Percentiles rank a stretch among this genome's conserved stretches.
These are phyloP conservation scores for Chaetodon trifasciatus DNA, from an alignment of 2,797 vertebrate genomes.

Conservation along the genomic window DNA sequence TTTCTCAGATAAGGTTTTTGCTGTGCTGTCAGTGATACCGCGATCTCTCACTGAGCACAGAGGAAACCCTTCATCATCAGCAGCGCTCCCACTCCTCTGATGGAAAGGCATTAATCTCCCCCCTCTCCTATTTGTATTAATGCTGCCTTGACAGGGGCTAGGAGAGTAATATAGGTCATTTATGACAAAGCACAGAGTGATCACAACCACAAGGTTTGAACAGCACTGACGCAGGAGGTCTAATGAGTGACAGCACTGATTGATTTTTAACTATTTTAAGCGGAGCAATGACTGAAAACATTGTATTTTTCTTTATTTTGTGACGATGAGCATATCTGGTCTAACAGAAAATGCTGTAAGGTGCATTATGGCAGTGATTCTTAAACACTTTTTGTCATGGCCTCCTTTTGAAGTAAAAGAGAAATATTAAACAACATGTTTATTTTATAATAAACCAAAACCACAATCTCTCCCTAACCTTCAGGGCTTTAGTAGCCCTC, in stretches of 20 bases:
- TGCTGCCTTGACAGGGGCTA: constrained; percentile 46
- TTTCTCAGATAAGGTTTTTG: background rate
- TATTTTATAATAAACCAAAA: background rate
- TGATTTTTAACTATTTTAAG: background rate
- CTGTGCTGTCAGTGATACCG: constrained; percentile 6
- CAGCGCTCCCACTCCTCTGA: constrained; percentile 8
- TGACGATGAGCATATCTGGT: background rate
- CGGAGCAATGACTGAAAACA: background rate
- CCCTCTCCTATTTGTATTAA: constrained; percentile 44
- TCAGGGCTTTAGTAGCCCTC: no score
- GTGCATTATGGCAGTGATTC: background rate
- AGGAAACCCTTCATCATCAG: constrained; percentile 15
- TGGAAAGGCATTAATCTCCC: constrained; percentile 25
- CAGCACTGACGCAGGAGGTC: background rate
- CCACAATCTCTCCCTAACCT: no score
- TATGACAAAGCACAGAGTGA: constrained; percentile 54
- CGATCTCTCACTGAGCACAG: constrained; percentile 28
- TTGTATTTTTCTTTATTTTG: background rate
- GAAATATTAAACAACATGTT: background rate
- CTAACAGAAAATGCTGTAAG: background rate
- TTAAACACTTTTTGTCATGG: background rate
- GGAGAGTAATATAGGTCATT: constrained; percentile 74
- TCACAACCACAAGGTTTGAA: constrained; percentile 49
- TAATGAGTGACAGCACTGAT: background rate
- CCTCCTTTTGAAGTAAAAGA: background rate